Evolutionary conservation across 53 echinoderm and acorn worm species (phyloP).

Genomic region (Stichopus horrens): DNA sequence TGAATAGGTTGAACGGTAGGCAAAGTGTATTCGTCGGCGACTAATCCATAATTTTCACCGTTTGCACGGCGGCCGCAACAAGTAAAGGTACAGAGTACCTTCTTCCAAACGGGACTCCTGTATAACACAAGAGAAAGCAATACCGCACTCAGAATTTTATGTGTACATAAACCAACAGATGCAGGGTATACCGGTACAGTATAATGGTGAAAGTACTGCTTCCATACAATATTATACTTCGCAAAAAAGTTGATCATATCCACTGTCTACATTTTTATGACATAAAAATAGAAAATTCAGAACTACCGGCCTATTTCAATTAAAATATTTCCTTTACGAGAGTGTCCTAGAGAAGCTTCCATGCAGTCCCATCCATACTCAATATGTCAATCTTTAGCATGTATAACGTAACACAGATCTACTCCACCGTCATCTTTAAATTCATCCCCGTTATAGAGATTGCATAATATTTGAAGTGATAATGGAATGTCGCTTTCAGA

Average conservation of each 20-base stretch:
- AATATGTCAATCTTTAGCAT: too few relatives aligned
- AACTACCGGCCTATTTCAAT: too few relatives aligned
- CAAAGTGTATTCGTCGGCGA: neutral
- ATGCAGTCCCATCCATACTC: neutral
- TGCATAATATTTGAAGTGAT: too few relatives aligned
- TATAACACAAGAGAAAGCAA: neutral
- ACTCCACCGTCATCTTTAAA: too few relatives aligned
- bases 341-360: neutral
- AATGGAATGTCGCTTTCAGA: too few relatives aligned
- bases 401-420: too few relatives aligned
- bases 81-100: neutral
- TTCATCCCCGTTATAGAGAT: too few relatives aligned
- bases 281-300: too few relatives aligned
- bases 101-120: slow-evolving; percentile 2
- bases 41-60: neutral
- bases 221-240: neutral
- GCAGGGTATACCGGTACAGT: neutral
- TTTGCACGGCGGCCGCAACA: slow-evolving; percentile 4
- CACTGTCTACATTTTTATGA: neutral
- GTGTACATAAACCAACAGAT: neutral
- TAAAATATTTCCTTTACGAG: too few relatives aligned
- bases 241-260: neutral
- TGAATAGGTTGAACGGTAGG: neutral
- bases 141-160: neutral
- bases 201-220: neutral